Evolutionary conservation across 2,113 vertebrate genomes (phyloP), one percentile per base, ranked within the genome.

Genomic region (Petroica traversi): DNA sequence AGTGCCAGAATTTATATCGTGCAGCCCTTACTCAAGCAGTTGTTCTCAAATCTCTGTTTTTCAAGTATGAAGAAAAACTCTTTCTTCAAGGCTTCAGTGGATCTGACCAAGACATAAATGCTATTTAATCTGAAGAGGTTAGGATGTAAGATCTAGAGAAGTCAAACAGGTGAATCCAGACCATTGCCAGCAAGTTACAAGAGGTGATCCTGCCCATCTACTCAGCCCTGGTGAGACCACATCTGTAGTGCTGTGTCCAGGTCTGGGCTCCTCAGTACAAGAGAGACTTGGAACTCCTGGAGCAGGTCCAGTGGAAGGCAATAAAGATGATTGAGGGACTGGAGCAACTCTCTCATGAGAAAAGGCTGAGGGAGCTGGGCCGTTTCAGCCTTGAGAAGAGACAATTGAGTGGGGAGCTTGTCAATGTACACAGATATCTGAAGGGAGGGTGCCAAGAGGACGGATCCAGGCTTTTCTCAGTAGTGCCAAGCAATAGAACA

Each of bases 321-420:
- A 33, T 19, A 66, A 33, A 64, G 13, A 43, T 20, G 6, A 26
- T 28, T 1, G 16, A 36, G 18, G 26, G 36, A 11, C 3, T 43
- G 43, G 12, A 73, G 6, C 26, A 80, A 43, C 51, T 43, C 29
- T 78, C 33, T 51, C 11, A 23, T 1, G 1, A 43, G 58, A 10
- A 58, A 36, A 58, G 19, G 10, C 43, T 51, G 18, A 5, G 18
- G 49, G 14, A 76, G 9, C 5, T 23, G 38, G 12, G 8, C 10
- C 15, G 19, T 4, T 28, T 19, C 5, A 4, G 33, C 43, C 28
- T 45, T 0, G 0, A 73, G 33, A 64, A 73, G 22, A 49, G 51
- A 73, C 26, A 16, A 1, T 1, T 66, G 33, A 80, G 59, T 49
- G 22, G 5, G 26, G 23, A 24, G 7, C 15, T 51, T 1, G 4